Base-by-base conservation (phyloP, 2,888 invertebrate species). In the Troilus luridus region DNA sequence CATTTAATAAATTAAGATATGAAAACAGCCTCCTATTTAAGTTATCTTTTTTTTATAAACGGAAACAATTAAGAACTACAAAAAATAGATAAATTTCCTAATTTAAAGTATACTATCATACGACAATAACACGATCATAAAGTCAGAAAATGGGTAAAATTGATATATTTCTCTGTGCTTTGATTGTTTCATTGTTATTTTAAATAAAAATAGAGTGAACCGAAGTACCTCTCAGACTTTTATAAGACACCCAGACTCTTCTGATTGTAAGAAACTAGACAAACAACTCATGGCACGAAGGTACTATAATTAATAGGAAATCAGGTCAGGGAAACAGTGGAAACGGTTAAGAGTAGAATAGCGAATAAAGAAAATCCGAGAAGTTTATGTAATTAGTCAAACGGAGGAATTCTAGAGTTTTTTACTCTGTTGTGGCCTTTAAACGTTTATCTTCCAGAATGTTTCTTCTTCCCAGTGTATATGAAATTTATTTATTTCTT, bases 351-450 rank as follows among this genome's bases (percentile, higher is more conserved):
- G 72, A 72, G 41, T 77, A 67, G 72, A 7, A 24, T 11, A 19
- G 17, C 7, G 12, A 8, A 27, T 10, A 41, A 77, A 77, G 72
- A 77, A 77, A 77, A 77, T 77, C 72, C 17, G 11, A 77, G 14
- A 77, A 77, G 72, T 77, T 77, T 77, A 27, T 41, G 72, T 77
- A 77, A 77, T 77, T 77, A 77, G 72, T 41, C 27, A 41, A 77
- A 77, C 41, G 72, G 19, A 77, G 41, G 17, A 77, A 77, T 77
- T 77, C 27, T 77, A 5, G 17, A 10, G 72, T 77, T 77, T 77
- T 77, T 77, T 41, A 77, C 27, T 77, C 72, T 2, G 14, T n/a
- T 24, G 67, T n/a, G 67, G 24, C 24, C 24, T 67, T 7, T 10
- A 12, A 41, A 12, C 11, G 0, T 19, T 77, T 77, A 17, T 24